Evolutionary conservation across 1,140 invertebrate genomes (phyloP).

Genomic region (Babylonia areolata): DNA sequence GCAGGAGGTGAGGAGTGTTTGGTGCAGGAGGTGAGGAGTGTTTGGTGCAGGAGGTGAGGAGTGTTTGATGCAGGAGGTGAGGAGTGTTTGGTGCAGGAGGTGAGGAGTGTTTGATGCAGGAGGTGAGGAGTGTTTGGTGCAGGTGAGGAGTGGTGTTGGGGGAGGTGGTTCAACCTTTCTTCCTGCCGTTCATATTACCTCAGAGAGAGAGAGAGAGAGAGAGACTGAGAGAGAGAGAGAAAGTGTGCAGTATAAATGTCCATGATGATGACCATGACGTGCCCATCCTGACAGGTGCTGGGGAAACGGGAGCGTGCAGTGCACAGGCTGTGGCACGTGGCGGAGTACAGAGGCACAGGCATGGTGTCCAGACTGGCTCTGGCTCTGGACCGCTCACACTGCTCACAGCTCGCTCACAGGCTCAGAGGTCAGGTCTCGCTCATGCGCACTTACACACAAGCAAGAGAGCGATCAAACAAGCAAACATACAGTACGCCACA

Average conservation of each 20-base stretch:
- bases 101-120: no score
- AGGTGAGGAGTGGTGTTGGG: neutral
- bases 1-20: no score
- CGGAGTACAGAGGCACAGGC: conserved; percentile 21
- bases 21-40: no score
- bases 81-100: no score
- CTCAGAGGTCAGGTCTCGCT: conserved; percentile 3
- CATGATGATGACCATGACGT: no score
- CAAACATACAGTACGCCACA: conserved; percentile 1
- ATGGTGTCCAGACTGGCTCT: conserved; percentile 17
- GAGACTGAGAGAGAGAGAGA: neutral
- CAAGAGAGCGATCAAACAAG: neutral
- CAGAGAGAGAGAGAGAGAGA: no score
- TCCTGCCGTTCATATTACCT: neutral
- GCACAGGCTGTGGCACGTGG: conserved; percentile 33
- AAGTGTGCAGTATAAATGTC: no score
- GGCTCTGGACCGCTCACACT: neutral
- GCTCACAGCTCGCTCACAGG: neutral
- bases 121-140: no score
- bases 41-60: no score
- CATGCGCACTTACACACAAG: neutral
- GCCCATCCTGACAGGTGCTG: neutral
- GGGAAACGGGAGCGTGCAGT: conserved; percentile 10
- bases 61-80: no score
- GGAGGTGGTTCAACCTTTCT: neutral